Evolutionary conservation across 2,797 vertebrate species (phyloP).

Genomic region (Synanceia verrucosa): DNA sequence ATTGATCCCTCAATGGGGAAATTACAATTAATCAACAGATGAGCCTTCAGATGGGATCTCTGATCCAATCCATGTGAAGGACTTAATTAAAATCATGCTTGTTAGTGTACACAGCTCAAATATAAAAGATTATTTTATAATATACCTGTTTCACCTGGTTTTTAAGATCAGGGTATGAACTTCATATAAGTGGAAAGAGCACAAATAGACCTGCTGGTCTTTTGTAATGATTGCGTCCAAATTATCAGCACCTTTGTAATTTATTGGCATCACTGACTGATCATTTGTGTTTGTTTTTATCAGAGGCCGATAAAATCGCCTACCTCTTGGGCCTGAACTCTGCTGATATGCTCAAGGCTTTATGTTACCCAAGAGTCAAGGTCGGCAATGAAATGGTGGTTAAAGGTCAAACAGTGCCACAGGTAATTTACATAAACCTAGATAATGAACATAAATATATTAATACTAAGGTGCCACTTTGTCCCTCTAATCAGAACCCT

Average conservation of each 20-base stretch:
- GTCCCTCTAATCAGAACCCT: conserved; percentile 56
- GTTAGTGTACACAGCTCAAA: not conserved
- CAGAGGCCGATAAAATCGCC: conserved; percentile 82
- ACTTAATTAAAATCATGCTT: too few relatives aligned
- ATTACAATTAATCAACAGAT: too few relatives aligned
- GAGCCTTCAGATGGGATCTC: too few relatives aligned
- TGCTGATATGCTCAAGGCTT: conserved; percentile 81
- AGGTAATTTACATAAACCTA: conserved; percentile 72
- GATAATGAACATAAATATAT: not conserved
- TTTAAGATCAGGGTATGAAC: not conserved
- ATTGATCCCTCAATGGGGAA: too few relatives aligned
- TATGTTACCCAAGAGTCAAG: conserved; percentile 88
- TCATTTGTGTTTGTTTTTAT: conserved; percentile 38
- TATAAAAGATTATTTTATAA: not conserved
- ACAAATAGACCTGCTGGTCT: not conserved
- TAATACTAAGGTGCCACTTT: conserved; percentile 19
- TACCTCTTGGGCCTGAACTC: conserved; percentile 78
- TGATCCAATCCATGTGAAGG: not conserved
- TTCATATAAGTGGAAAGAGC: not conserved
- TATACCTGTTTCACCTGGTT: not conserved
- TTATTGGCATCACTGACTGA: not conserved
- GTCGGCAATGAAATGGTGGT: conserved; percentile 87
- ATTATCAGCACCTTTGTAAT: not conserved
- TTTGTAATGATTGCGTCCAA: not conserved
- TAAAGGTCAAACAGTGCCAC: conserved; percentile 88